phyloP scores from a whole-genome alignment of 1,140 invertebrate species.

The Panagrolaimus sp. region DNA sequence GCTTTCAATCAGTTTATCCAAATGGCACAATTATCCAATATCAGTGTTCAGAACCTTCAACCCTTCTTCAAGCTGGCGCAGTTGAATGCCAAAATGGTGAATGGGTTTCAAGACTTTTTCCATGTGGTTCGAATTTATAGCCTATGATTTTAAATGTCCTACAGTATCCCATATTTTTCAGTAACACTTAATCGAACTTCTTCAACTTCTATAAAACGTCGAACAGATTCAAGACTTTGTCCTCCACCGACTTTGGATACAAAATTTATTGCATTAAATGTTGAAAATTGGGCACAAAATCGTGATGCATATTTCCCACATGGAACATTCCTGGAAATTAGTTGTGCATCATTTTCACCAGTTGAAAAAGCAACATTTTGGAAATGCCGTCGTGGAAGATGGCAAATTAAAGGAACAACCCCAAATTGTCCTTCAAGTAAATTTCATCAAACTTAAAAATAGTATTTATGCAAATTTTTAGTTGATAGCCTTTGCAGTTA shows the following conservation, averaged over 20 bases:
- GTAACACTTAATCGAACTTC: neutral
- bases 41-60: constrained; percentile 20
- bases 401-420: constrained; percentile 34
- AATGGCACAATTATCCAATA: constrained; percentile 45
- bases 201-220: neutral
- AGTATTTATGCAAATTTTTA: constrained; percentile 27
- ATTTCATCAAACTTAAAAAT: constrained; percentile 13
- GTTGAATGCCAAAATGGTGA: constrained; percentile 36
- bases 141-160: neutral
- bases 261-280: constrained; percentile 10
- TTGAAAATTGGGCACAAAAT: constrained; percentile 20
- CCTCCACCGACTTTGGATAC: constrained; percentile 15
- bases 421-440: constrained; percentile 39
- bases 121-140: constrained; percentile 27
- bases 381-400: constrained; percentile 38
- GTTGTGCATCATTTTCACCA: neutral
- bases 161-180: neutral
- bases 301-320: constrained; percentile 19
- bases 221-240: constrained; percentile 16
- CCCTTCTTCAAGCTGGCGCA: constrained; percentile 25
- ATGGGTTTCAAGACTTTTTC: constrained; percentile 32
- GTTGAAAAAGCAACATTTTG: constrained; percentile 19
- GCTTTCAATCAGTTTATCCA: constrained; percentile 24
- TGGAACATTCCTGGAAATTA: constrained; percentile 21
- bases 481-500: neutral